These are phyloP conservation scores for Sprattus sprattus DNA, from an alignment of 2,113 vertebrate genomes.

Conservation along the genomic window DNA sequence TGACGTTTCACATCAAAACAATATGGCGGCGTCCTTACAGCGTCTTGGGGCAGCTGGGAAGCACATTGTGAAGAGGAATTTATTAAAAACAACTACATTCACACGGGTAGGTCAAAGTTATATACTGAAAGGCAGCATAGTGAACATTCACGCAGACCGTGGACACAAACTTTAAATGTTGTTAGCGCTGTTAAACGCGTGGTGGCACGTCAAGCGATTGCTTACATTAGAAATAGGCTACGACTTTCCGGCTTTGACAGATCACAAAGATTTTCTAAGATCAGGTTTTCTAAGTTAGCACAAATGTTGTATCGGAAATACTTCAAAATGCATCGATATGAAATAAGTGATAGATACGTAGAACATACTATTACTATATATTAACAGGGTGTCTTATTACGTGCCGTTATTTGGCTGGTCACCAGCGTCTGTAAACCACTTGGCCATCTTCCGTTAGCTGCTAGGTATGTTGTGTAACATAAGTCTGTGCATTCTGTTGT, in stretches of 20 bases:
- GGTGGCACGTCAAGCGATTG: not conserved
- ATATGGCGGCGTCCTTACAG: slow-evolving; percentile 67
- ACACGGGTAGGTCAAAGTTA: slow-evolving; percentile 23
- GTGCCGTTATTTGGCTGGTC: too few species aligned
- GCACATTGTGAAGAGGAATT: slow-evolving; percentile 49
- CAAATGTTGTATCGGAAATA: too few species aligned
- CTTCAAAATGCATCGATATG: too few species aligned
- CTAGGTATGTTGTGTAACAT: not conserved
- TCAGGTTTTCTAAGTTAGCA: too few species aligned
- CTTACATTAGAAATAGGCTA: not conserved
- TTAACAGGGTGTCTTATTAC: too few species aligned
- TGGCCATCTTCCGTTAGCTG: not conserved
- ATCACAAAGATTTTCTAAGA: too few species aligned
- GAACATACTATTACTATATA: too few species aligned
- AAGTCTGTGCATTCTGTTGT: not conserved
- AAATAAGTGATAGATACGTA: too few species aligned
- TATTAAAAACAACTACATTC: slow-evolving; percentile 50
- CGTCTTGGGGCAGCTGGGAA: slow-evolving; percentile 56
- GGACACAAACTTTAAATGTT: not conserved
- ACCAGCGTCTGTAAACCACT: too few species aligned
- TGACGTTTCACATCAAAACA: slow-evolving; percentile 48
- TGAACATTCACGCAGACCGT: not conserved
- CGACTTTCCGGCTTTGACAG: too few species aligned
- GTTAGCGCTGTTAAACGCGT: not conserved
- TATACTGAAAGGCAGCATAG: not conserved